Evolutionary conservation across 1,140 invertebrate species (phyloP).

Genomic region (Gyrodactylus bullatarudis): DNA sequence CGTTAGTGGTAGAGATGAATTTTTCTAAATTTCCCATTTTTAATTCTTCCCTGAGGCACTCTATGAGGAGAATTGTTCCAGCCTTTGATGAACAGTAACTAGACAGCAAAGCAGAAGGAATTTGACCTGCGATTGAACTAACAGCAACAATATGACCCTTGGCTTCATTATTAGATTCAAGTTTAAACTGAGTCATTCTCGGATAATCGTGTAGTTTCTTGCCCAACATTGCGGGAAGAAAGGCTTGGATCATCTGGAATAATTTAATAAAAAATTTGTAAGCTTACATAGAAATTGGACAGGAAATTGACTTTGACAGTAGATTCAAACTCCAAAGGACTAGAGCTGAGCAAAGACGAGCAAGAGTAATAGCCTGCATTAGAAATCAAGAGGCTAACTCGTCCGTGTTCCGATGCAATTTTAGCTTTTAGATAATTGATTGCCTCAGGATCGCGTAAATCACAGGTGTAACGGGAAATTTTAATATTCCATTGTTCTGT

Average conservation of each 20-base stretch:
- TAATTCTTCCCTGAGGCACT: not conserved
- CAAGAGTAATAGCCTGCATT: not conserved
- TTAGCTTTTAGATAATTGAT: not conserved
- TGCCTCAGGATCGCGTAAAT: not conserved
- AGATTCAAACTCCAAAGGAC: not conserved
- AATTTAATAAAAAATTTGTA: not conserved
- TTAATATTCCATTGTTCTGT: no score
- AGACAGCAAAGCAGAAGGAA: not conserved
- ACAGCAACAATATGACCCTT: not conserved
- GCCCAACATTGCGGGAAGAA: not conserved
- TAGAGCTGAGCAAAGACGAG: not conserved
- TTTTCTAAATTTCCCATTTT: not conserved
- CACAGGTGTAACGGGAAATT: not conserved
- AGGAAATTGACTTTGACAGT: not conserved
- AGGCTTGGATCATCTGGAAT: not conserved
- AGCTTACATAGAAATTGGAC: no score
- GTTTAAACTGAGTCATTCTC: not conserved
- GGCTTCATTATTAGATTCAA: not conserved
- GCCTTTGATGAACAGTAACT: not conserved
- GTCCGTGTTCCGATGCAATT: not conserved
- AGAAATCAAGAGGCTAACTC: not conserved
- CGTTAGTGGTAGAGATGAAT: not conserved
- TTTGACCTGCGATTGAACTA: not conserved
- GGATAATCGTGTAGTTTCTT: not conserved
- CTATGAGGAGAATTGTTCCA: not conserved